These are phyloP conservation scores for Acanthisitta chloris DNA, from an alignment of 2,113 vertebrate species.

Conservation along the genomic window DNA sequence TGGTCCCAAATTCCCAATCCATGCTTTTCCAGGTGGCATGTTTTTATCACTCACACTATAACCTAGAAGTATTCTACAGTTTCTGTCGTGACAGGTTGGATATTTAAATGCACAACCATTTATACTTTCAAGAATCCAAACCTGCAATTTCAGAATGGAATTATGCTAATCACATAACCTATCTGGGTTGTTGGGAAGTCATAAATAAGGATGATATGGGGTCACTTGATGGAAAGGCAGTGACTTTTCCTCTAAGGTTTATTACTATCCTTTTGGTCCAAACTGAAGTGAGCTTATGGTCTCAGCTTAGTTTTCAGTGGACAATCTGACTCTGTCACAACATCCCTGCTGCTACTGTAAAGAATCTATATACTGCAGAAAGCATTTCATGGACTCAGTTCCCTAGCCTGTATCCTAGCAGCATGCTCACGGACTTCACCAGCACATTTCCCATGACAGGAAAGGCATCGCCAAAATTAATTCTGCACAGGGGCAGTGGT, in stretches of 20 bases:
- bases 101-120: not conserved
- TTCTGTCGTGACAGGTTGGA: not conserved
- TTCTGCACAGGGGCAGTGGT: not conserved
- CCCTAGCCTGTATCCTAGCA: not conserved
- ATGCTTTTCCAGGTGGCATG: not conserved
- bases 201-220: not conserved
- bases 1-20: not conserved
- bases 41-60: not conserved
- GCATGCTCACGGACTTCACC: not conserved
- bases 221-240: not conserved
- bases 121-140: constrained; percentile 1
- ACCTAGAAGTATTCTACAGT: not conserved
- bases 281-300: not conserved
- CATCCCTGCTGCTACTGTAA: not conserved
- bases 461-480: not conserved
- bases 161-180: not conserved
- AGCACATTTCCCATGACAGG: not conserved
- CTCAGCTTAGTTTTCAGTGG: not conserved
- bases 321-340: not conserved
- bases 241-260: constrained; percentile 13
- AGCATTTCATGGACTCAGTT: not conserved
- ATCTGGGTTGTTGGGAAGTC: not conserved
- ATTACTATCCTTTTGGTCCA: not conserved
- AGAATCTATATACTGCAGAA: not conserved
- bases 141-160: not conserved